Base-by-base conservation (phyloP, 1,140 invertebrate genomes). In the Drosophila kohkoa region DNA sequence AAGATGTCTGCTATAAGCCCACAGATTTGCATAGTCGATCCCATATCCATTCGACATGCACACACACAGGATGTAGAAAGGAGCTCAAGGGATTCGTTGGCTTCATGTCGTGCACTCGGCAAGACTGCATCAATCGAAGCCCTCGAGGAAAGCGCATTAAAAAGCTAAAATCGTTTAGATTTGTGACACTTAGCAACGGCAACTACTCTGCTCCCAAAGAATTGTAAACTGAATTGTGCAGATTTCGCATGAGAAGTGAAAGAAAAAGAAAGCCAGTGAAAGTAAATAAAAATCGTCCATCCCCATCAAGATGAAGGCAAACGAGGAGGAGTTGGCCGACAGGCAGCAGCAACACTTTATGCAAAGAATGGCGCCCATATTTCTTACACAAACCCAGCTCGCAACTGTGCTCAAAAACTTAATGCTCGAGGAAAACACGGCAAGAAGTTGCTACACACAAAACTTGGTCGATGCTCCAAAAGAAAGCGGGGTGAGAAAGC, bases 91-190 rank as follows among this genome's bases (percentile, higher is more conserved):
- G 65, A 51, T 69, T 46, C 49, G 20, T 38, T 45, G 15, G 11
- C 58, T 60, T 41, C 25, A 13, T 32, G n/a, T 48, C 58, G 43
- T 30, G 38, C 68, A 54, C 38, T 64, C 43, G 30, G 3, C 4
- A n/a, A 13, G 62, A 77, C 57, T 79, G 82, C 76, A 74, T 64
- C 75, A 79, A 81, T 81, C 82, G 80, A 75, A 65, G 58, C 28
- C 48, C 52, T 38, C 20, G 38, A 55, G 43, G 32, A 79, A 79
- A 72, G 70, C 76, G 76, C 82, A 87, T 86, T 86, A 76, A 87
- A 87, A 87, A 78, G 75, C 82, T 86, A 59, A 87, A 86, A 87
- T 82, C 82, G 82, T 70, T 87, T 74, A 87, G 79, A 86, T 86
- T 87, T 82, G 82, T 77, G 82, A 87, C 82, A 87, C 82, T 87